Evolutionary conservation across 2,888 invertebrate species (phyloP), one percentile per base, ranked within the genome.

Genomic region (Drosophila nr. medialis): DNA sequence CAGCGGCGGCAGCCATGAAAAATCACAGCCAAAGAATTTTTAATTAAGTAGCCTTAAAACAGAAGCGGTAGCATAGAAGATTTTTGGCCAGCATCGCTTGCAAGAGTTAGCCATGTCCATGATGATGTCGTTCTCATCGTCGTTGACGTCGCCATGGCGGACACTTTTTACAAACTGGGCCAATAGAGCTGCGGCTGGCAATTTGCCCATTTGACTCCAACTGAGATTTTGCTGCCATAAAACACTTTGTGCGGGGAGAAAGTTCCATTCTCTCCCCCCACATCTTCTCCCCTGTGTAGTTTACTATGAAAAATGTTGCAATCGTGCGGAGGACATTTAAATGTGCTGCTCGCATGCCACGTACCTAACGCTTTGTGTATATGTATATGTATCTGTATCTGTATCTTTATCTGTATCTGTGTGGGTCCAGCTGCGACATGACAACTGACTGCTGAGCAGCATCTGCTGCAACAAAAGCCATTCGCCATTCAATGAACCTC

Each of bases 171-270:
- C 71, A 62, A 86, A 81, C 72, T 76, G 77, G 76, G 76, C 84
- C 81, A 86, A 68, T 75, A 59, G 61, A 71, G 74, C 53, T 66
- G 65, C 58, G 71, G 66, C 72, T 90, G 86, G 86, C 86, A 90
- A 42, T 66, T 71, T 88, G 88, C 90, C 90, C 86, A 80, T 76
- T 56, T 56, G 60, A 72, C 80, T 87, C 75, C 70, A 80, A 82
- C 86, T 80, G 90, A 80, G 89, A 90, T 86, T 90, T 80, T 69
- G 74, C 71, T 73, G 72, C 89, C 74, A 88, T 83, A 90, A 90
- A 90, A 83, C 86, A 78, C 83, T 80, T 78, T 83, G 72, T 62
- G 38, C 55, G 34, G 49, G 49, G 62, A 51, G 53, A 40, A 45
- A 40, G 59, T 49, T n/a, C 58, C 11, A 45, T 34, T 29, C n/a